Base-by-base conservation (phyloP, 2,888 invertebrate genomes). In the Ceramica pisi region DNA sequence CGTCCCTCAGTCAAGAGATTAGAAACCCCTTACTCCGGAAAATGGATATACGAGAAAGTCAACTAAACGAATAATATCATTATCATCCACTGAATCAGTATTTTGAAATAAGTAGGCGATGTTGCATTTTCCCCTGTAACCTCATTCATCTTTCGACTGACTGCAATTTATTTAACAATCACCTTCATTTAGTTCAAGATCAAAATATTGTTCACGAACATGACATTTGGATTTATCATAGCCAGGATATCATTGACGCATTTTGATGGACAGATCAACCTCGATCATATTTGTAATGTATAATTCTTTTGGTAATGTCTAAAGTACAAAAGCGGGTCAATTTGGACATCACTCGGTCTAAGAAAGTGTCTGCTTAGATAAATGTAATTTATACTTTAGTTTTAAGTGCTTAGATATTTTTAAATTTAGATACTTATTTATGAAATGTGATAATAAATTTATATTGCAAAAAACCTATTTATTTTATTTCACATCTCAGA, bases 391-490 rank as follows among this genome's bases (percentile, higher is more conserved):
- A 95, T 94, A 89, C 77, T 85, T 86, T 94, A 95, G 92, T 83
- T 87, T 61, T 94, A 94, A 93, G 92, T 74, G 74, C 89, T 91
- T 93, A 94, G 93, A 86, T 88, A 82, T 81, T 91, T 89, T 89
- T 86, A 88, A 92, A 90, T 90, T 91, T 90, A 94, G 92, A 89
- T 89, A 91, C 90, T 91, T 94, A 95, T 95, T 95, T 95, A 95
- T 94, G 91, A 89, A 94, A 93, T 95, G 96, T 96, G 96, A 96
- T 96, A 96, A 95, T 95, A 95, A 95, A 95, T 92, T 91, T 93
- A 92, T 93, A 90, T 91, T 90, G 89, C 87, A 75, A 80, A 82
- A 55, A 48, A 26, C 1, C 0, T 3, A 23, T 16, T 66, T 10
- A 59, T 62, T 57, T 10, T 21, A 19, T 50, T 60, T 48, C 21